Evolutionary conservation across 2,888 invertebrate species (phyloP), one percentile per base, ranked within the genome.

Genomic region (Patella depressa): DNA sequence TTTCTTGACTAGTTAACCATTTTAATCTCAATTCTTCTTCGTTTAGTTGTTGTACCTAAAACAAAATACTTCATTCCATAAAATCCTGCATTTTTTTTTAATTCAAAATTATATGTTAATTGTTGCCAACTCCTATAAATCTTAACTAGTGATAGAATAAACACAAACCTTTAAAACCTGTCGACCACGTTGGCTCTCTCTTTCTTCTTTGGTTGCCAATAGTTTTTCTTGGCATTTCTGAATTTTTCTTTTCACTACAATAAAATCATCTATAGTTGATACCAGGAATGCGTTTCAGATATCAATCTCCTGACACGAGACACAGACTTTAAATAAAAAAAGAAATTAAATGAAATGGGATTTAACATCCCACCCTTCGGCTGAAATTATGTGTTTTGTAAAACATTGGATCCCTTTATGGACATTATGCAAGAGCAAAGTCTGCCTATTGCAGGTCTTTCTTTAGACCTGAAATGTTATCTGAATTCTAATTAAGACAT

Each of bases 21-120:
- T 80, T 83, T 7, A 72, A 73, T 2, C 76, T 70, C n/a, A 82
- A 53, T 34, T 83, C 84, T 71, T 81, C 81, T 53, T 81, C 78
- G 74, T 79, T 82, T 34, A 82, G 74, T 34, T 83, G 77, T 15
- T 78, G 69, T 24, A 82, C 54, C 84, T 84, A 54, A 3, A 69
- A 71, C 3, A 17, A 45, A 29, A 24, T 12, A 24, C 9, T 45
- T 45, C 45, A 45, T 45, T 45, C 9, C 45, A 9, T 45, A 7
- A 45, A 29, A 45, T 34, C 34, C 34, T 34, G 34, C 34, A 34
- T 29, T 29, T 29, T 29, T 29, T 29, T 29, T 29, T 2, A 29
- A 3, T 3, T 29, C 29, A 29, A 29, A 29, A 29, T 29, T 29
- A 24, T 24, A 24, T 24, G 24, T 29, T n/a, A n/a, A n/a, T n/a